These are phyloP conservation scores for Lamellibrachia columna DNA, from an alignment of 2,888 invertebrate genomes.

Conservation along the genomic window DNA sequence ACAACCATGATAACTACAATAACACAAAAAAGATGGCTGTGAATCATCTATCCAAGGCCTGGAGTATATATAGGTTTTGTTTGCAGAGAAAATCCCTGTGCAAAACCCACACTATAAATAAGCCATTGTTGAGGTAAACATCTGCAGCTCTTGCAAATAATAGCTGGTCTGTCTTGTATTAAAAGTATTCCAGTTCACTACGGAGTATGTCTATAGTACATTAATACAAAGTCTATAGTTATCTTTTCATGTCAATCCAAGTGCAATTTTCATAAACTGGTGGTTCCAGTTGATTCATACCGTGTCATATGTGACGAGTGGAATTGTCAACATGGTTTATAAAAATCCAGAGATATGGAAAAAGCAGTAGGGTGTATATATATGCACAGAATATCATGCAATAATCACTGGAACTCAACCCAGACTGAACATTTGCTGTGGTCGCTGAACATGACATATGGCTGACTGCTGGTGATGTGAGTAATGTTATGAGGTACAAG, in stretches of 20 bases:
- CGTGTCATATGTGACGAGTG: background rate
- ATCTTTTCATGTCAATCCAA: background rate
- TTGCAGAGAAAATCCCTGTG: background rate
- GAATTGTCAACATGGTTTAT: background rate
- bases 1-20: background rate
- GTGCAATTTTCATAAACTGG: background rate
- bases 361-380: background rate
- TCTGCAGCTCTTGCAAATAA: background rate
- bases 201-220: background rate
- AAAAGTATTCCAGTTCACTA: background rate
- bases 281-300: background rate
- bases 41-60: background rate
- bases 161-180: background rate
- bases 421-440: background rate
- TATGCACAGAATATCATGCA: background rate
- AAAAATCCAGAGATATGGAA: background rate
- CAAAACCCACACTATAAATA: background rate
- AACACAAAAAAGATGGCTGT: background rate
- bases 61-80: background rate
- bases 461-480: background rate
- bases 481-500: background rate
- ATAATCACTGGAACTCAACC: background rate
- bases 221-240: background rate
- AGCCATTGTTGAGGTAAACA: background rate
- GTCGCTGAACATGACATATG: background rate